Evolutionary conservation across 2,888 invertebrate genomes (phyloP).

Genomic region (Pheosia tremula): DNA sequence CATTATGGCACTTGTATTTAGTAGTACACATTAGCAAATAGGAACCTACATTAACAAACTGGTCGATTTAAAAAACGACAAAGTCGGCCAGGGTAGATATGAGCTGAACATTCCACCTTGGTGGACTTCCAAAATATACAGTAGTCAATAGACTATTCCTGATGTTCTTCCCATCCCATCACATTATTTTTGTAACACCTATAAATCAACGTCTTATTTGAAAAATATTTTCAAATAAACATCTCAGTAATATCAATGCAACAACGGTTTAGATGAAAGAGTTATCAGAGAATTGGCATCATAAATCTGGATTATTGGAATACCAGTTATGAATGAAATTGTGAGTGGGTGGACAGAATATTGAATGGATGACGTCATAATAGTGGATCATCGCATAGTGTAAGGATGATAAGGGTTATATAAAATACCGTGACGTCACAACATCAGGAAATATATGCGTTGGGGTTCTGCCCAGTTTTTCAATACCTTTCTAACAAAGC

Average conservation of each 20-base stretch:
- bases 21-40: too few relatives aligned
- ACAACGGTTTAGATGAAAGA: conserved; percentile 27
- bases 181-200: not conserved
- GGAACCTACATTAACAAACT: too few relatives aligned
- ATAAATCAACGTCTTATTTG: not conserved
- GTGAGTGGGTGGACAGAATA: conserved; percentile 36
- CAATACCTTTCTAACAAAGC: not conserved
- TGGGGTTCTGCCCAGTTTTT: not conserved
- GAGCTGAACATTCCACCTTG: not conserved
- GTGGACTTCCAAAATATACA: not conserved
- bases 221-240: not conserved
- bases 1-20: too few relatives aligned
- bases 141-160: not conserved
- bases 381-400: conserved; percentile 31
- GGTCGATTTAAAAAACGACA: too few relatives aligned
- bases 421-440: conserved; percentile 24
- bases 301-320: conserved; percentile 19
- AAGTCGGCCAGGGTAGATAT: not conserved
- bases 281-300: conserved; percentile 25
- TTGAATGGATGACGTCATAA: conserved; percentile 41
- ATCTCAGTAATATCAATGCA: not conserved
- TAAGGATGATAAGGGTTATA: conserved; percentile 32
- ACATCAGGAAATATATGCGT: conserved; percentile 10
- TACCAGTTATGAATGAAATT: conserved; percentile 40
- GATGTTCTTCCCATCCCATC: not conserved